Evolutionary conservation across 2,113 vertebrate species (phyloP).

Genomic region (Platichthys stellatus): DNA sequence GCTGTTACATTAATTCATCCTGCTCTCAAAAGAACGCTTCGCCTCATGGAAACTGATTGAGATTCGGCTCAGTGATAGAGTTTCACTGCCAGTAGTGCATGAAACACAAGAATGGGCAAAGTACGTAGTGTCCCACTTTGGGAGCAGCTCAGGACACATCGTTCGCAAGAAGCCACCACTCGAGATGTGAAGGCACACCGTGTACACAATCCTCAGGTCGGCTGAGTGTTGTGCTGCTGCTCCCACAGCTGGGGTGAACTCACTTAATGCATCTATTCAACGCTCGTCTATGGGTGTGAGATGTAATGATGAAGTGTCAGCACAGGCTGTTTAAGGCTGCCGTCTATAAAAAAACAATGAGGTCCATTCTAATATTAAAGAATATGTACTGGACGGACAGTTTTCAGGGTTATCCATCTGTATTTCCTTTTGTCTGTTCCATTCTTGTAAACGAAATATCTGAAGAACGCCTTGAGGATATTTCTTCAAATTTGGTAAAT

Average conservation of each 20-base stretch:
- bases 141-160: conserved; percentile 10
- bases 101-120: conserved; percentile 29
- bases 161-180: conserved; percentile 21
- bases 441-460: too few relatives aligned
- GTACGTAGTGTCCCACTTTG: conserved; percentile 42
- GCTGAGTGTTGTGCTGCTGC: conserved; percentile 42
- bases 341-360: background rate
- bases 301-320: conserved; percentile 6
- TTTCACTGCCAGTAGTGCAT: conserved; percentile 17
- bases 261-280: conserved; percentile 10
- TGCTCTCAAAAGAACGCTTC: conserved; percentile 11
- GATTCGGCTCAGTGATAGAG: conserved; percentile 16
- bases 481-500: too few relatives aligned
- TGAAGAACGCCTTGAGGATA: too few relatives aligned
- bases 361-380: background rate
- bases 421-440: too few relatives aligned
- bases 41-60: conserved; percentile 15
- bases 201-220: conserved; percentile 44
- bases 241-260: conserved; percentile 16
- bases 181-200: conserved; percentile 48
- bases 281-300: conserved; percentile 5
- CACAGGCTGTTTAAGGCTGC: background rate
- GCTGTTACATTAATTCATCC: background rate
- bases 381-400: too few relatives aligned
- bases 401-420: too few relatives aligned